A percentile compares a stretch with the other conserved stretches of the same genome.
phyloP scores from a whole-genome alignment of 1,140 invertebrate species.

The Ceratoteleas bidentatus region DNA sequence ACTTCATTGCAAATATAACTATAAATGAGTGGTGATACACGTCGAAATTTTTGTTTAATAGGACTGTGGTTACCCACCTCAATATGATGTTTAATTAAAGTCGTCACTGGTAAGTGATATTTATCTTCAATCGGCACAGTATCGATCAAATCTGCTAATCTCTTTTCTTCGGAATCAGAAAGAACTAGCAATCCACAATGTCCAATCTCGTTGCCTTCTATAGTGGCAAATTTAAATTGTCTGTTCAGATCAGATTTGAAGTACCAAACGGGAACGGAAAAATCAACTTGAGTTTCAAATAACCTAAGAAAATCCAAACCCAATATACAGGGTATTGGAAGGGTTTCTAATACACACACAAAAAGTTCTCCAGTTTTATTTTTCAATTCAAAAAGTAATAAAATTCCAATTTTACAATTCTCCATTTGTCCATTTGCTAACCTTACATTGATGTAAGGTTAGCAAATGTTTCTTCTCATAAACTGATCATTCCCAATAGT shows the following conservation, averaged over 20 bases:
- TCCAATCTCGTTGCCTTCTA: background rate
- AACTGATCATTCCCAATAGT: too few species aligned
- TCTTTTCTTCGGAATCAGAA: too few species aligned
- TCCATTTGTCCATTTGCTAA: background rate
- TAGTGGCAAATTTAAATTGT: background rate
- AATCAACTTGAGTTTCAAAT: constrained; percentile 4
- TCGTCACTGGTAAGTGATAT: background rate
- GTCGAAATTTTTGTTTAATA: too few species aligned
- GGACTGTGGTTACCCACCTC: background rate
- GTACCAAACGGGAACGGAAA: background rate
- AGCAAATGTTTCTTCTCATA: too few species aligned
- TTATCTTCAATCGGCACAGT: too few species aligned
- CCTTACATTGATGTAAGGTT: background rate
- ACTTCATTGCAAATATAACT: too few species aligned
- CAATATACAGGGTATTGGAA: constrained; percentile 8
- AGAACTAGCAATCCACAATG: background rate
- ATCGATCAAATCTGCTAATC: too few species aligned
- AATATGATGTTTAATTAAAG: background rate
- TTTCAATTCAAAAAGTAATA: background rate
- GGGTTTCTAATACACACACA: too few species aligned
- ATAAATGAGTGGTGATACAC: background rate
- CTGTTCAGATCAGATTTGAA: too few species aligned
- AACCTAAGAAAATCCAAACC: too few species aligned
- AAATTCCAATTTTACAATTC: too few species aligned
- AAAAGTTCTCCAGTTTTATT: background rate